Base-by-base conservation (phyloP, 2,113 vertebrate genomes). In the Chionodraco myersi region DNA sequence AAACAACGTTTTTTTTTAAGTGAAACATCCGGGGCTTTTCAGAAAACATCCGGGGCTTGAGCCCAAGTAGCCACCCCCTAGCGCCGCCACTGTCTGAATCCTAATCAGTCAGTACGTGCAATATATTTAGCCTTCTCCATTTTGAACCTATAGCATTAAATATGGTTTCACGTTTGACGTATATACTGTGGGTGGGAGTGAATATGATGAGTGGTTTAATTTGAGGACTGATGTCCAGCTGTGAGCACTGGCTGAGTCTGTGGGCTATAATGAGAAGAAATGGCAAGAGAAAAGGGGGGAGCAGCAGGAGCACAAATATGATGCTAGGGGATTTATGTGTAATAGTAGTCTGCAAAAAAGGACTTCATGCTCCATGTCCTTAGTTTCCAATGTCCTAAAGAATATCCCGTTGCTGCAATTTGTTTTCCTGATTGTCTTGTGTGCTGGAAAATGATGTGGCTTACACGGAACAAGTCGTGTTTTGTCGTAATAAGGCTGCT, bases 151-250 rank as follows among this genome's bases (percentile, higher is more conserved):
- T 11, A 56, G 14, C 10, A 34, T 66, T 7, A 70, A 61, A 71
- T 63, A 21, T 7, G 23, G 18, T 72, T 70, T 81, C 57, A 75
- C 0, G 7, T 54, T 68, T 51, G 59, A 82, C 58, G 58, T 48
- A 54, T 75, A 21, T 44, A 60, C 21, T 21, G 21, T 21, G 3
- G 51, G 62, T 10, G 53, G 77, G 53, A 85, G 70, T 76, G 36
- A 68, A 71, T 61, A 68, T 66, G 77, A 54, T 12, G 61, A 75
- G 70, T 52, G 60, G 86, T 79, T 84, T 83, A 79, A 84, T 80
- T 75, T 76, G 68, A 74, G 64, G 59, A 79, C 58, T 63, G 59
- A 84, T 77, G 77, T 88, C 85, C 89, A 82, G 84, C 84, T 90
- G 85, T 78, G 71, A 80, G 71, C 77, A 75, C 84, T 86, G 9